A percentile compares a stretch with the other conserved stretches of the same genome.
phyloP scores from a whole-genome alignment of 2,888 invertebrate species.

The Scelioninae gen. 2 region DNA sequence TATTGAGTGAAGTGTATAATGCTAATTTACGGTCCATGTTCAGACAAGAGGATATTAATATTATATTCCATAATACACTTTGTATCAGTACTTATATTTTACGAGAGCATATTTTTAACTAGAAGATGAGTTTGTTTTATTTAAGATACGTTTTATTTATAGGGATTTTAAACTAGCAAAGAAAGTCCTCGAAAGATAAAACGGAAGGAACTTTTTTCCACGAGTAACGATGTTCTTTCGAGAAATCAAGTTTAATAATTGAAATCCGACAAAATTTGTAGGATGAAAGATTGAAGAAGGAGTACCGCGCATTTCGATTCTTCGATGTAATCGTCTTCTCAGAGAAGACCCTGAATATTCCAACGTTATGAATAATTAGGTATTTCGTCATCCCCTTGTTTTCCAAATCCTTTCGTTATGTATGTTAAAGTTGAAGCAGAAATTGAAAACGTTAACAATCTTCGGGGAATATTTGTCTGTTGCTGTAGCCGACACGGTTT shows the following conservation, averaged over 20 bases:
- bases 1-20: too few species aligned
- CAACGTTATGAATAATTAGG: conserved; percentile 9
- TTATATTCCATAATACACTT: too few species aligned
- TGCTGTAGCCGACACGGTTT: conserved; percentile 27
- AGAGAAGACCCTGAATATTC: too few species aligned
- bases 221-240: neutral
- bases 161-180: too few species aligned
- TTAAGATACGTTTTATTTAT: too few species aligned
- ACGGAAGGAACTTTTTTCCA: too few species aligned
- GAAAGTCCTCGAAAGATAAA: too few species aligned
- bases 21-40: too few species aligned
- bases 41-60: too few species aligned
- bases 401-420: conserved; percentile 26
- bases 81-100: too few species aligned
- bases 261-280: neutral
- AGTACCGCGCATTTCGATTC: conserved; percentile 15
- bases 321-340: conserved; percentile 12
- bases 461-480: conserved; percentile 35
- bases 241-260: conserved; percentile 12
- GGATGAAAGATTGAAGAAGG: neutral
- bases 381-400: neutral
- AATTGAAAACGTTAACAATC: conserved; percentile 28
- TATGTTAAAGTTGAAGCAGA: conserved; percentile 19
- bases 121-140: too few species aligned
- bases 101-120: too few species aligned